Evolutionary conservation across 1,140 invertebrate species (phyloP), one percentile per base, ranked within the genome.

Genomic region (Cardiocondyla obscurior): DNA sequence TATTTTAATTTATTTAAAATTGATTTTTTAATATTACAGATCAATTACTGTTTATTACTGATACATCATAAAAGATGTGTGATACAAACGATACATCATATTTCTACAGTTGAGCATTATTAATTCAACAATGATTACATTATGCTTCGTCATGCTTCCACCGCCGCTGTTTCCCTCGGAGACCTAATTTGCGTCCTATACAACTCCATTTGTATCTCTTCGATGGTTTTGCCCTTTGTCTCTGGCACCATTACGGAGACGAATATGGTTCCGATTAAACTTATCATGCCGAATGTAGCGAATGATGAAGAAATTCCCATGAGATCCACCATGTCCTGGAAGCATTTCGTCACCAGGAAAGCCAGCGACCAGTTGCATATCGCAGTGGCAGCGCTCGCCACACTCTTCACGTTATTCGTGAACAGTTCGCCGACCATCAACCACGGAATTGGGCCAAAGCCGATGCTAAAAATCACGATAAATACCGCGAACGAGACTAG

Each of bases 171-270:
- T 12, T 67, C 28, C 22, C 33, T 14, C 44, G 8, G 7, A 12
- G 5, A 30, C 0, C 36, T 70, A 22, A 10, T 67, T 19, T 36
- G 12, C 16, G 3, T 49, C n/a, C 62, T 51, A 19, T 81, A 69
- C 42, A 91, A 69, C 36, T 85, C 83, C 7, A 65, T 64, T 55
- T 94, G 92, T n/a, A 96, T 94, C 89, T 96, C 95, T 53, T 96
- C 95, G 36, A 95, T 85, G 22, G 87, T 92, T 79, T 93, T 95
- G 3, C 95, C 95, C 86, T 95, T 95, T 3, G 95, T 96, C 91
- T 96, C 96, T 3, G 95, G 95, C 30, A 96, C 92, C 44, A 95
- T 90, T 33, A 94, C 90, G 6, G 90, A 92, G n/a, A 95, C 89
- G 69, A 95, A 94, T 22, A 95, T 85, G 49, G 93, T 90, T 3